Percentiles rank a stretch among this genome's conserved stretches.
Evolutionary conservation across 2,797 vertebrate species (phyloP).

Genomic region (Diceros bicornis): DNA sequence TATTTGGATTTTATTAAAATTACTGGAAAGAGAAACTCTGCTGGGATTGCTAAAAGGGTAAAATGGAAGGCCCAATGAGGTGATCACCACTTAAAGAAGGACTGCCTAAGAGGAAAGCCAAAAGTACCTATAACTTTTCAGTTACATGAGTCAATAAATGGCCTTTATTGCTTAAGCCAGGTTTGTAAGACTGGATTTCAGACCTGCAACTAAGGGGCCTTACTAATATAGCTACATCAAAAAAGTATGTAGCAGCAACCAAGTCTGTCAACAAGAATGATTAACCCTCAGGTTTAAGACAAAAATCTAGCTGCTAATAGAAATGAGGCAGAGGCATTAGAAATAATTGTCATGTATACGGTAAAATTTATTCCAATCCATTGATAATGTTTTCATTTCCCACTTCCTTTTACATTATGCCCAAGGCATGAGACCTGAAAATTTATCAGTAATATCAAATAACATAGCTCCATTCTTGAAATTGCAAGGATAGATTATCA

Average conservation of each 20-base stretch:
- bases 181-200: slow-evolving; percentile 44
- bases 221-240: neutral
- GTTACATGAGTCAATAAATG: neutral
- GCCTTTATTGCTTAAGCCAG: neutral
- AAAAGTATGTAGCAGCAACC: neutral
- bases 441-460: slow-evolving; percentile 53
- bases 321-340: slow-evolving; percentile 45
- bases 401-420: fast-evolving
- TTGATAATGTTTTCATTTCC: slow-evolving; percentile 11
- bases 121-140: neutral
- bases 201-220: neutral
- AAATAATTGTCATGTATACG: neutral
- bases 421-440: slow-evolving; percentile 47
- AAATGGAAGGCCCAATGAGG: neutral
- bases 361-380: neutral
- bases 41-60: neutral
- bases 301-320: slow-evolving; percentile 62
- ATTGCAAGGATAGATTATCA: slow-evolving; percentile 26
- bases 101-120: neutral
- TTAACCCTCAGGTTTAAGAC: slow-evolving; percentile 5
- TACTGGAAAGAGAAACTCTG: neutral
- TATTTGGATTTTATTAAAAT: slow-evolving; percentile 12
- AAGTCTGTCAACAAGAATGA: neutral
- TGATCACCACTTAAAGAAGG: neutral
- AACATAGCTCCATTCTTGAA: slow-evolving; percentile 14